These are phyloP conservation scores for Desmodus rotundus DNA, from an alignment of 2,113 vertebrate genomes.

Conservation along the genomic window DNA sequence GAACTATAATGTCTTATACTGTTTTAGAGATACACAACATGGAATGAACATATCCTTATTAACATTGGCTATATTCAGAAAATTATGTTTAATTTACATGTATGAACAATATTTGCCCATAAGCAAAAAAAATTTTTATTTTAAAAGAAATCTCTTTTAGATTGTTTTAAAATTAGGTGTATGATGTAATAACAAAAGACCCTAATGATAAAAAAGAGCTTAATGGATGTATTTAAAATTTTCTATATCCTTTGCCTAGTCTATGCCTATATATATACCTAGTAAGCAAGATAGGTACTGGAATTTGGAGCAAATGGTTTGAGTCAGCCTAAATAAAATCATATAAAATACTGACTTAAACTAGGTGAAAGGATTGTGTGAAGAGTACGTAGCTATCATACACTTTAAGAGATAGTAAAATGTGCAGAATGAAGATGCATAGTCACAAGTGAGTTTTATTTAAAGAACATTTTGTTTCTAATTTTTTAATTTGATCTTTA, in stretches of 20 bases:
- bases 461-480: not conserved
- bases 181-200: not conserved
- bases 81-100: not conserved
- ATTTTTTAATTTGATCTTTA: not conserved
- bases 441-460: not conserved
- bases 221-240: not conserved
- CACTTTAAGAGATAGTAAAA: not conserved
- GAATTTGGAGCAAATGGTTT: not conserved
- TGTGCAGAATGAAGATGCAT: not conserved
- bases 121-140: not conserved
- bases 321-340: not conserved
- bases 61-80: not conserved
- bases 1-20: not conserved
- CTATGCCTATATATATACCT: not conserved
- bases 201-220: not conserved
- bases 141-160: not conserved
- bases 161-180: not conserved
- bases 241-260: not conserved
- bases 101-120: not conserved
- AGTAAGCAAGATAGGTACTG: not conserved
- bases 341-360: not conserved
- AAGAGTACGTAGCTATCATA: not conserved
- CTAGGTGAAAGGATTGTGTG: not conserved
- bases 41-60: not conserved
- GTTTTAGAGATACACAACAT: not conserved